These are phyloP conservation scores for Dasypogon diadema DNA, from an alignment of 2,888 invertebrate species.

Conservation along the genomic window DNA sequence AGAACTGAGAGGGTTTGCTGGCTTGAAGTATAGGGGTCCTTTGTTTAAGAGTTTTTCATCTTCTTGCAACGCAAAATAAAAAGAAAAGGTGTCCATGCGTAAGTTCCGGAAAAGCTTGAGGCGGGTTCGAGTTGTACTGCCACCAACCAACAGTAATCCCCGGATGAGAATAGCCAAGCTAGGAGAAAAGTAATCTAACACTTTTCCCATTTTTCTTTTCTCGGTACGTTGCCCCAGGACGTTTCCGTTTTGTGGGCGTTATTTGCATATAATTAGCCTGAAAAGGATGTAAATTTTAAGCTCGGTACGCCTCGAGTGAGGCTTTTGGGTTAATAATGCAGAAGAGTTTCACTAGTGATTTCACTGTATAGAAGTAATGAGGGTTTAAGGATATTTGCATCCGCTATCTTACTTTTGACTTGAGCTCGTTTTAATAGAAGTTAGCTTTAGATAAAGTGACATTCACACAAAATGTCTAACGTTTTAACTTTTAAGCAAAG, in stretches of 20 bases:
- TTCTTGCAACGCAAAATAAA: background rate
- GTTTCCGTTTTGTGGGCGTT: conserved; percentile 46
- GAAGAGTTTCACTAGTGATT: conserved; percentile 45
- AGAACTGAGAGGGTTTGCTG: conserved; percentile 10
- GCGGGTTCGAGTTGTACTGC: background rate
- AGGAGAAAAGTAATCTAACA: conserved; percentile 50
- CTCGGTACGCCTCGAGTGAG: conserved; percentile 29
- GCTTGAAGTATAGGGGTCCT: background rate
- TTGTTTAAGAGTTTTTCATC: conserved; percentile 9
- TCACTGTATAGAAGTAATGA: conserved; percentile 25
- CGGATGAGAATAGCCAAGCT: background rate
- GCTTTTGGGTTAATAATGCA: conserved; percentile 47
- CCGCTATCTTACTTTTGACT: background rate
- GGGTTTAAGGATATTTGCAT: conserved; percentile 37
- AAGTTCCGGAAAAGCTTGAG: conserved; percentile 1
- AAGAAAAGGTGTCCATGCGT: conserved; percentile 20
- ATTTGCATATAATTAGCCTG: conserved; percentile 54
- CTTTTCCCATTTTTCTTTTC: conserved; percentile 47
- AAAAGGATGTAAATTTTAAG: conserved; percentile 50
- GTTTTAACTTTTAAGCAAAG: too few relatives aligned
- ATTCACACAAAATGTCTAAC: too few relatives aligned
- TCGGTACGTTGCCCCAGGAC: conserved; percentile 45
- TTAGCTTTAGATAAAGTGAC: too few relatives aligned
- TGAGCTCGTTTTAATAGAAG: too few relatives aligned
- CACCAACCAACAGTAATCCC: background rate